Conservation (phyloP, 1,140 invertebrate genomes). For the Aphelenchoides avenae region DNA sequence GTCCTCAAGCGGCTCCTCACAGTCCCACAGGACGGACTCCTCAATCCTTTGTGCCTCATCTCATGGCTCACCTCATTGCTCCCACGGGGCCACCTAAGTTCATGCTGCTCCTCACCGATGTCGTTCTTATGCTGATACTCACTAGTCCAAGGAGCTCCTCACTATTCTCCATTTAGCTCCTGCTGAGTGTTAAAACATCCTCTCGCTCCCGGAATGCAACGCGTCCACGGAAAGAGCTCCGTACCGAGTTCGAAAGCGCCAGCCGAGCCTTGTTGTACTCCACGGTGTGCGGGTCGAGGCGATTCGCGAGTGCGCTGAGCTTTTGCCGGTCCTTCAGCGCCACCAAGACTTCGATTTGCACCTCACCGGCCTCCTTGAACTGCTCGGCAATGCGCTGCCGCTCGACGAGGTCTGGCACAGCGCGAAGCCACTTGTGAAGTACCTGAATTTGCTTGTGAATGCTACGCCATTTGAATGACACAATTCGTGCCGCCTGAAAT, state of each 20-base stretch:
- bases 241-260: conserved; percentile 19
- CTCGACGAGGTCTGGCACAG: conserved; percentile 17
- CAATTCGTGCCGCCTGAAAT: not conserved
- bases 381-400: conserved; percentile 14
- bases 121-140: too few relatives aligned
- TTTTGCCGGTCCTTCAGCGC: conserved; percentile 22
- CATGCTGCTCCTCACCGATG: too few relatives aligned
- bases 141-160: too few relatives aligned
- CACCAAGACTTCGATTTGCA: conserved; percentile 22
- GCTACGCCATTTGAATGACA: not conserved
- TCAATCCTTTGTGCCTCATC: too few relatives aligned
- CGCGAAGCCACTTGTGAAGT: conserved; percentile 13
- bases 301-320: conserved; percentile 9
- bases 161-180: too few relatives aligned
- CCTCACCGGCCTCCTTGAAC: conserved; percentile 17
- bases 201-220: too few relatives aligned
- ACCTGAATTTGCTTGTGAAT: not conserved
- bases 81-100: too few relatives aligned
- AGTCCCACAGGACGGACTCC: too few relatives aligned
- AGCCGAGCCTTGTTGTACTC: conserved; percentile 23
- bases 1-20: too few relatives aligned
- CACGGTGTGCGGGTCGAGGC: conserved; percentile 15
- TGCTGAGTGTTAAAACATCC: too few relatives aligned
- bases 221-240: not conserved
- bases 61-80: too few relatives aligned